Conservation (phyloP, 2,888 invertebrate species). For the Pelosia muscerda region DNA sequence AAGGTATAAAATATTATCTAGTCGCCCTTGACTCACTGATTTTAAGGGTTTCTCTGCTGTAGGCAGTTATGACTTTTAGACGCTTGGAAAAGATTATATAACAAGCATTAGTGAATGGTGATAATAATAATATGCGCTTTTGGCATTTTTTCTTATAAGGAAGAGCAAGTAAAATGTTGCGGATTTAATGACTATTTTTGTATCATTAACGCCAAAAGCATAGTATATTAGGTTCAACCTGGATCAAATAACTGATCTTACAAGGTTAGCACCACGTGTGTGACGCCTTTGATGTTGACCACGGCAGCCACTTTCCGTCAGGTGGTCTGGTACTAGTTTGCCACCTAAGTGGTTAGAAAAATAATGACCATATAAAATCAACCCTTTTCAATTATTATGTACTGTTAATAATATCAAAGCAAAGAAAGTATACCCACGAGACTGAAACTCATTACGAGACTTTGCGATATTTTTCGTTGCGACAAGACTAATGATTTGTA, state of each 20-base stretch:
- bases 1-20: conserved; percentile 55
- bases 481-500: conserved; percentile 65
- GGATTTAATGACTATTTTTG: background rate
- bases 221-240: too few species aligned
- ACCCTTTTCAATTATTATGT: background rate
- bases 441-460: conserved; percentile 20
- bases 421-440: conserved; percentile 5
- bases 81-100: conserved; percentile 30
- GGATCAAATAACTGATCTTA: too few species aligned
- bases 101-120: conserved; percentile 11
- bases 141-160: background rate
- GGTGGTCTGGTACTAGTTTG: too few species aligned
- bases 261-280: too few species aligned
- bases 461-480: conserved; percentile 50
- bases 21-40: conserved; percentile 47
- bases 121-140: conserved; percentile 18
- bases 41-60: conserved; percentile 42
- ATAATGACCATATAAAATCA: too few species aligned
- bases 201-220: too few species aligned
- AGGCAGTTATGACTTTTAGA: conserved; percentile 32
- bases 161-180: background rate
- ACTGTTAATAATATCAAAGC: background rate
- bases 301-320: too few species aligned
- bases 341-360: too few species aligned
- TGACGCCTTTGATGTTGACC: too few species aligned